Conservation (phyloP, 2,888 invertebrate genomes). For the Xestia rhomboidea region DNA sequence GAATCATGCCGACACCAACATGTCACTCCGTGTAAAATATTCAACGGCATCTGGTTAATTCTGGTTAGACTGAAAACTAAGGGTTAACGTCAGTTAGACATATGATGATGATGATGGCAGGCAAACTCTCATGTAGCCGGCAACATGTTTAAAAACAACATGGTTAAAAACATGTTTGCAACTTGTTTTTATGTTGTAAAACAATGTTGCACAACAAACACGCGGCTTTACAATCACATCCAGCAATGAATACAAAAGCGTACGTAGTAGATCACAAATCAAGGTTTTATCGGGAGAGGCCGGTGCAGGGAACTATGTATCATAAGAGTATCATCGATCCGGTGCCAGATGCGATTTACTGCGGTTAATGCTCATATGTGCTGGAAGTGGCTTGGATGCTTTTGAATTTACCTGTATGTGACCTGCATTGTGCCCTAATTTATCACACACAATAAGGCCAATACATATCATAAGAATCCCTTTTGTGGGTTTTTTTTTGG, state of each 20-base stretch:
- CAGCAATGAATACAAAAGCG: slow-evolving; percentile 2
- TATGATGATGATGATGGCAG: neutral
- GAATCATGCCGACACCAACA: neutral
- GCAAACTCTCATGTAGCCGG: neutral
- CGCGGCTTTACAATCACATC: neutral
- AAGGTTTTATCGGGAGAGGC: slow-evolving; percentile 80
- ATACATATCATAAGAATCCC: neutral
- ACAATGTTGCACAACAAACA: slow-evolving; percentile 2
- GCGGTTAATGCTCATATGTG: slow-evolving; percentile 63
- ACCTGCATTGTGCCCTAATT: neutral
- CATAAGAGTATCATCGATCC: slow-evolving; percentile 83
- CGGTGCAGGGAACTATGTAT: slow-evolving; percentile 82
- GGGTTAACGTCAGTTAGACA: no score
- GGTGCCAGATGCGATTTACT: slow-evolving; percentile 81
- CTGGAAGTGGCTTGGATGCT: slow-evolving; percentile 63
- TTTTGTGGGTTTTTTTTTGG: neutral
- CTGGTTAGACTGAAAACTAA: no score
- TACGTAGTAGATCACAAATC: slow-evolving; percentile 76
- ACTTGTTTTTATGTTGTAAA: neutral
- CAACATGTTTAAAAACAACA: neutral
- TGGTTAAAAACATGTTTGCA: neutral
- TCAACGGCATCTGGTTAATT: neutral
- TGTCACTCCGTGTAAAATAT: neutral
- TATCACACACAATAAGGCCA: neutral
- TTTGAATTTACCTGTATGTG: neutral